phyloP scores from a whole-genome alignment of 2,888 invertebrate species.

The Andricus quercusramuli region DNA sequence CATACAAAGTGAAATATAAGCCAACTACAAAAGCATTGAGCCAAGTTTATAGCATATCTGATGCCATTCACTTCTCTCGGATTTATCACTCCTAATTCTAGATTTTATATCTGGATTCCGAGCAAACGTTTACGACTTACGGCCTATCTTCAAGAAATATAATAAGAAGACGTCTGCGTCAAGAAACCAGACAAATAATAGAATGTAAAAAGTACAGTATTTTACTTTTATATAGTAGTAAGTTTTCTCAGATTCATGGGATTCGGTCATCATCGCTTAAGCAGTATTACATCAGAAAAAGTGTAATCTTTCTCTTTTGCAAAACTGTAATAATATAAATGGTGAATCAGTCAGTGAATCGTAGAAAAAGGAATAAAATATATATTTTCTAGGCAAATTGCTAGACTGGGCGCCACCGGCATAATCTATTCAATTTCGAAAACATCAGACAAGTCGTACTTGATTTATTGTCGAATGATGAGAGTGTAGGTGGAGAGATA shows the following conservation, averaged over 20 bases:
- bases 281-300: neutral
- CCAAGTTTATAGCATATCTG: constrained; percentile 18
- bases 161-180: constrained; percentile 51
- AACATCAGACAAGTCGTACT: constrained; percentile 14
- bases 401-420: neutral
- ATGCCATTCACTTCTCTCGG: constrained; percentile 42
- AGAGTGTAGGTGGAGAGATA: constrained; percentile 7
- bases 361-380: constrained; percentile 5
- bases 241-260: neutral
- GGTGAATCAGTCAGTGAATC: neutral
- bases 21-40: neutral
- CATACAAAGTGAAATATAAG: neutral
- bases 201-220: neutral
- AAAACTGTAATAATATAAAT: neutral
- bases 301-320: neutral
- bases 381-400: constrained; percentile 22
- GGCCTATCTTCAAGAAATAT: constrained; percentile 13
- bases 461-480: constrained; percentile 27
- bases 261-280: neutral
- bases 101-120: constrained; percentile 38
- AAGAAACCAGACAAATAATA: neutral
- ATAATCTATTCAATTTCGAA: constrained; percentile 34
- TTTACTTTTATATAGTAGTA: neutral
- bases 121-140: constrained; percentile 50
- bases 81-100: constrained; percentile 42